Conservation (phyloP, 1,140 invertebrate species). For the Anastatus disparis region DNA sequence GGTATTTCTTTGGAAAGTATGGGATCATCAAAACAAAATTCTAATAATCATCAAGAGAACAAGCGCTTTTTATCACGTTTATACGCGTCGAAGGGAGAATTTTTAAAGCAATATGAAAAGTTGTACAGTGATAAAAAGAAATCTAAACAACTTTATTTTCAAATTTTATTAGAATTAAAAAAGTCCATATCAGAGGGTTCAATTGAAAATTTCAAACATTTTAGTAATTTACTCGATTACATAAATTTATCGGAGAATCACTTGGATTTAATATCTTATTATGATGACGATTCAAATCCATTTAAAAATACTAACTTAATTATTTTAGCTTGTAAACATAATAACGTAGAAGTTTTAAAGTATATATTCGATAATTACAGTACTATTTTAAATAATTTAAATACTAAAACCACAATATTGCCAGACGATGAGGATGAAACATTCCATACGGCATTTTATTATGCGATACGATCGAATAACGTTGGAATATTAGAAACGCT, state of each 20-base stretch:
- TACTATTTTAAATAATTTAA: background rate
- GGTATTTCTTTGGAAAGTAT: too few species aligned
- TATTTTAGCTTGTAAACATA: slow-evolving; percentile 5
- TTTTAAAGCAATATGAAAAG: background rate
- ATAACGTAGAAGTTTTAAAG: slow-evolving; percentile 3
- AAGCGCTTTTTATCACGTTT: background rate
- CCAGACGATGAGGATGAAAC: background rate
- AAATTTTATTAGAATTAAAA: background rate
- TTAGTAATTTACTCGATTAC: background rate
- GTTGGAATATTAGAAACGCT: background rate
- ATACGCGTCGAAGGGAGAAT: background rate
- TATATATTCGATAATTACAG: background rate
- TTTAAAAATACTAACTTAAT: background rate
- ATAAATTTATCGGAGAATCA: background rate
- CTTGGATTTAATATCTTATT: background rate
- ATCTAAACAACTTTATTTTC: background rate
- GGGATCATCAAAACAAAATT: too few species aligned
- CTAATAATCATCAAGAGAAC: background rate
- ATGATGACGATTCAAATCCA: background rate
- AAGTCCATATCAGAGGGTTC: background rate
- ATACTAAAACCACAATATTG: background rate
- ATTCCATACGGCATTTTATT: background rate
- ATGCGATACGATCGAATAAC: background rate
- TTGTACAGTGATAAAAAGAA: background rate
- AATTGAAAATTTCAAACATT: background rate